phyloP scores from a whole-genome alignment of 2,888 invertebrate species.

The Lampropteryx suffumata region DNA sequence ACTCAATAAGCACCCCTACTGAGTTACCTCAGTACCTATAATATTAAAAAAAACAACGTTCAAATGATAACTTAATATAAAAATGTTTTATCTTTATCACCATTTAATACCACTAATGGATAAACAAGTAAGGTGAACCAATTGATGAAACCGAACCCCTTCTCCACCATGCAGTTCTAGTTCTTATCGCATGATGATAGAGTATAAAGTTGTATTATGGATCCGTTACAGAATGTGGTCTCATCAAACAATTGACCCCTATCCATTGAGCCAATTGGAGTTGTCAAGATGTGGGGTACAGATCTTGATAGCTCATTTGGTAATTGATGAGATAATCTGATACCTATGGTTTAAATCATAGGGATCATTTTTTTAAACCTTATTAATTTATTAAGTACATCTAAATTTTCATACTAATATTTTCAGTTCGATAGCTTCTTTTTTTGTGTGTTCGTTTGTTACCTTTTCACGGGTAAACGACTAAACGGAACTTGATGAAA shows the following conservation, averaged over 20 bases:
- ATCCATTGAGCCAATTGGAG: conserved; percentile 60
- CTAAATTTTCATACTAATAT: too few species aligned
- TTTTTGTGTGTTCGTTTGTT: too few species aligned
- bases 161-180: conserved; percentile 4
- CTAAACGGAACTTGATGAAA: too few species aligned
- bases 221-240: conserved; percentile 28
- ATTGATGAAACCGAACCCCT: conserved; percentile 19
- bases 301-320: conserved; percentile 57
- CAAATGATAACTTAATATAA: conserved; percentile 33
- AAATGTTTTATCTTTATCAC: conserved; percentile 11
- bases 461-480: too few species aligned
- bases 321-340: conserved; percentile 40
- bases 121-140: conserved; percentile 38
- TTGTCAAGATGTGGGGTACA: conserved; percentile 53
- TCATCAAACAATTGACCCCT: conserved; percentile 62
- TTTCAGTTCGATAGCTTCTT: too few species aligned
- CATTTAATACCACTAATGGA: conserved; percentile 29
- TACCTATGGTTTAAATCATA: neutral
- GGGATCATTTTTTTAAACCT: too few species aligned
- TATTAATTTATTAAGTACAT: too few species aligned
- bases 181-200: conserved; percentile 3
- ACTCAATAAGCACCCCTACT: conserved; percentile 2
- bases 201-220: conserved; percentile 10
- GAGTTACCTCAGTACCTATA: neutral
- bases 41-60: conserved; percentile 16